Base-by-base conservation (phyloP, 1,140 invertebrate genomes). In the Atta cephalotes region DNA sequence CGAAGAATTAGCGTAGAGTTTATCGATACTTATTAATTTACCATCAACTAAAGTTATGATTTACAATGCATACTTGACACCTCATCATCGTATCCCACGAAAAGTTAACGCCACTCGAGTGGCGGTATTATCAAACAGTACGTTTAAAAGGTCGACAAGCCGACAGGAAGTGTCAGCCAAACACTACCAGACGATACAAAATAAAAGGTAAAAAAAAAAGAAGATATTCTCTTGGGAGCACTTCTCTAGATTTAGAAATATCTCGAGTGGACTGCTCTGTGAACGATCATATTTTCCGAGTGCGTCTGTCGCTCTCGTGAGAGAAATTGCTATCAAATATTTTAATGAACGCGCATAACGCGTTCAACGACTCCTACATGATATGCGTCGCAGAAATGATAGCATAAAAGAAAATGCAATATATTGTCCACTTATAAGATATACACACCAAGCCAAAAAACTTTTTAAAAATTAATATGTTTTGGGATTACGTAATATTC, bases 241-340 rank as follows among this genome's bases (percentile, higher is more conserved):
- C 80, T 62, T 84, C 25, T 84, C 14, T 76, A n/a, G 56, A 84
- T 84, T 76, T 84, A 84, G 80, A 84, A 84, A 84, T 74, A 84
- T 84, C 80, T 84, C 80, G 70, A 84, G 80, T 76, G 70, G 80
- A n/a, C 28, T 2, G 80, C 35, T 21, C 80, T 84, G 80, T 21
- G 70, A 84, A 84, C 70, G 56, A 74, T 84, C 80, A 84, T 25
- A 76, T 74, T 76, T 62, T 51, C 70, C 80, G 18, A 84, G 68
- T 31, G 56, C 70, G 70, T 18, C 80, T 51, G 80, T 62, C 80
- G 6, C 68, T 62, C 80, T 84, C 80, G 56, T 51, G 56, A 74
- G 25, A 76, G 70, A 84, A 25, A 76, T 84, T 70, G 39, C 80
- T 25, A 76, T 76, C 39, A 49, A 31, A 74, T 62, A 49, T 63